Evolutionary conservation across 53 echinoderm and acorn worm genomes (phyloP).

Genomic region (Echinarachnius parma): DNA sequence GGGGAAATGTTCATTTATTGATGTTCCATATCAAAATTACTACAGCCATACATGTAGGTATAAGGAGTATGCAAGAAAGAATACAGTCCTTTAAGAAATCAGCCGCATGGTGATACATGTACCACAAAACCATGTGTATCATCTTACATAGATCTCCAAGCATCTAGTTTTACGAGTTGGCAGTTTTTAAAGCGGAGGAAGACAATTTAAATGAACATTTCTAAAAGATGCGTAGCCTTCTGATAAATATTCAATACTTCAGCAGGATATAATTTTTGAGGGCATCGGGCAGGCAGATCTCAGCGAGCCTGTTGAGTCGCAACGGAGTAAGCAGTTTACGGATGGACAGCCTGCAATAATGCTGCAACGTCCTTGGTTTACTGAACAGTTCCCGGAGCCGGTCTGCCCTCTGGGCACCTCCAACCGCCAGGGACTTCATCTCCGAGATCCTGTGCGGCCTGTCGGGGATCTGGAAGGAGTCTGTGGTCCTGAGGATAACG

Average conservation of each 20-base stretch:
- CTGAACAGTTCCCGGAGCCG: conserved; percentile 56
- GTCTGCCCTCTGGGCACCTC: conserved; percentile 37
- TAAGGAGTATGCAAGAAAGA: too few relatives aligned
- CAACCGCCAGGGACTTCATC: conserved; percentile 13
- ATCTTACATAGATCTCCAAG: too few relatives aligned
- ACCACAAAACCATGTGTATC: too few relatives aligned
- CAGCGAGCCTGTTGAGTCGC: conserved; percentile 53
- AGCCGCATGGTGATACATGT: too few relatives aligned
- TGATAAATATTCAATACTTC: conserved; percentile 54
- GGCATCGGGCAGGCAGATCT: conserved; percentile 58
- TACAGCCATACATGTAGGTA: too few relatives aligned
- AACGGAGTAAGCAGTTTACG: conserved; percentile 43
- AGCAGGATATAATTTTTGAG: conserved; percentile 75
- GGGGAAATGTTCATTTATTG: too few relatives aligned
- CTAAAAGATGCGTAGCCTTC: too few relatives aligned
- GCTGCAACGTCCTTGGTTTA: conserved; percentile 62
- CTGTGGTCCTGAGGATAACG: conserved; percentile 50
- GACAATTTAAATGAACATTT: too few relatives aligned
- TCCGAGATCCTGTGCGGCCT: conserved; percentile 27
- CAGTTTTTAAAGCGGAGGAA: too few relatives aligned
- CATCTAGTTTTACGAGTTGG: too few relatives aligned
- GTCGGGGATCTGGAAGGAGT: conserved; percentile 48
- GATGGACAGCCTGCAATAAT: conserved; percentile 52
- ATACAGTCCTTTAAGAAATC: too few relatives aligned
- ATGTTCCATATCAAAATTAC: too few relatives aligned